Evolutionary conservation across 2,888 invertebrate species (phyloP).

Genomic region (Trilocha varians): DNA sequence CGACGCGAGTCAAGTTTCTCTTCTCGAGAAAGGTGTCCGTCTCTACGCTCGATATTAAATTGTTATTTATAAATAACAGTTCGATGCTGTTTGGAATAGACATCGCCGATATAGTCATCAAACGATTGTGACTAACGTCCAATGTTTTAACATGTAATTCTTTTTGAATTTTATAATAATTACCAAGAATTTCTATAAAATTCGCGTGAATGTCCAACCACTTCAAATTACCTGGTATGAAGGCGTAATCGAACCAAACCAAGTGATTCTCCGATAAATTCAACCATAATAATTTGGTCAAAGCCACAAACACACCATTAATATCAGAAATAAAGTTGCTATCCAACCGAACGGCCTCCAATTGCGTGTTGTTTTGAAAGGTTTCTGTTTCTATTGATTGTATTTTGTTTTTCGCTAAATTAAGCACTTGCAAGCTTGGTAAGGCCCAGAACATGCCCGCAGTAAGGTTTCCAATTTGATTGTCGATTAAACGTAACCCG

Average conservation of each 20-base stretch:
- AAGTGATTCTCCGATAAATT: slow-evolving; percentile 93
- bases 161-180: slow-evolving; percentile 89
- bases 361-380: slow-evolving; percentile 85
- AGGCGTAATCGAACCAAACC: slow-evolving; percentile 94
- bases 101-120: slow-evolving; percentile 83
- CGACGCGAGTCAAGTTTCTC: slow-evolving; percentile 86
- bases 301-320: slow-evolving; percentile 89
- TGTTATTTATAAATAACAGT: slow-evolving; percentile 90
- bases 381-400: slow-evolving; percentile 88
- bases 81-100: slow-evolving; percentile 91
- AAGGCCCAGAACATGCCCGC: slow-evolving; percentile 89
- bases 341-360: slow-evolving; percentile 90
- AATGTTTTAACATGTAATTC: slow-evolving; percentile 86
- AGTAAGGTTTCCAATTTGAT: slow-evolving; percentile 90
- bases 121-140: slow-evolving; percentile 91
- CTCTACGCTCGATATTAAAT: slow-evolving; percentile 84
- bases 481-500: slow-evolving; percentile 90
- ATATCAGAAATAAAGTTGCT: slow-evolving; percentile 91
- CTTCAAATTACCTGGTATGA: slow-evolving; percentile 88
- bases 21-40: slow-evolving; percentile 90
- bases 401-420: slow-evolving; percentile 92
- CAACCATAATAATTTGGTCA: slow-evolving; percentile 87
- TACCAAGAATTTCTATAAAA: slow-evolving; percentile 88
- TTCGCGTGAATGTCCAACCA: slow-evolving; percentile 94
- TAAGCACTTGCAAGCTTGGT: slow-evolving; percentile 87